phyloP scores from a whole-genome alignment of 2,797 vertebrate species.

The Coendou prehensilis region DNA sequence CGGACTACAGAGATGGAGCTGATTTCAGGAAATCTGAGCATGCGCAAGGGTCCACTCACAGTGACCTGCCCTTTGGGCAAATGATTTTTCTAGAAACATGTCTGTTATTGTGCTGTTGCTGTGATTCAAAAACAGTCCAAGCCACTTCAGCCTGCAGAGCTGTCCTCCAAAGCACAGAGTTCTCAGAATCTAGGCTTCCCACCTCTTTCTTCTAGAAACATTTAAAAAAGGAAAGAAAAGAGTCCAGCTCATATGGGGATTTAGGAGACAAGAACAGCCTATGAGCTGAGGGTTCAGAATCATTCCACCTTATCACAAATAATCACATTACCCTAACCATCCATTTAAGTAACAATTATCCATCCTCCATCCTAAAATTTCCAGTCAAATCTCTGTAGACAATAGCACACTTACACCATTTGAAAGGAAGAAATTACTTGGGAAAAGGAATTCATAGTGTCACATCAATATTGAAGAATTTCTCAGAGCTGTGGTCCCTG shows the following conservation, averaged over 20 bases:
- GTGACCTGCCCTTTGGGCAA: conserved; percentile 81
- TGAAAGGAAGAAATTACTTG: not conserved
- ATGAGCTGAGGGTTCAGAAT: not conserved
- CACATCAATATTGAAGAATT: conserved; percentile 31
- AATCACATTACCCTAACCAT: not conserved
- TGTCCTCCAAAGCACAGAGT: conserved; percentile 57
- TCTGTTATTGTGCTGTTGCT: conserved; percentile 56
- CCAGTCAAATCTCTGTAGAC: conserved; percentile 35
- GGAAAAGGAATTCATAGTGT: not conserved
- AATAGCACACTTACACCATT: not conserved
- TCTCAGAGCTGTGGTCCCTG: not conserved
- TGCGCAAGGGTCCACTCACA: conserved; percentile 35
- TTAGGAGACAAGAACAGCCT: not conserved
- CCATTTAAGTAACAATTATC: not conserved
- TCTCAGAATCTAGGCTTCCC: conserved; percentile 44
- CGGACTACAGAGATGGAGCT: conserved; percentile 63
- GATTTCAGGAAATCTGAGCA: conserved; percentile 75
- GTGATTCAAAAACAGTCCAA: conserved; percentile 64
- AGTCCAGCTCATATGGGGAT: not conserved
- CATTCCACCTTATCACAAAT: not conserved
- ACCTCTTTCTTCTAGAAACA: conserved; percentile 67
- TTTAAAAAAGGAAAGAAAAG: not conserved
- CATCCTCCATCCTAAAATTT: not conserved
- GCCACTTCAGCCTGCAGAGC: conserved; percentile 37
- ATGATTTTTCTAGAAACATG: conserved; percentile 81